Evolutionary conservation across 2,888 invertebrate genomes (phyloP), one percentile per base, ranked within the genome.

Genomic region (Rhyacophila evoluta): DNA sequence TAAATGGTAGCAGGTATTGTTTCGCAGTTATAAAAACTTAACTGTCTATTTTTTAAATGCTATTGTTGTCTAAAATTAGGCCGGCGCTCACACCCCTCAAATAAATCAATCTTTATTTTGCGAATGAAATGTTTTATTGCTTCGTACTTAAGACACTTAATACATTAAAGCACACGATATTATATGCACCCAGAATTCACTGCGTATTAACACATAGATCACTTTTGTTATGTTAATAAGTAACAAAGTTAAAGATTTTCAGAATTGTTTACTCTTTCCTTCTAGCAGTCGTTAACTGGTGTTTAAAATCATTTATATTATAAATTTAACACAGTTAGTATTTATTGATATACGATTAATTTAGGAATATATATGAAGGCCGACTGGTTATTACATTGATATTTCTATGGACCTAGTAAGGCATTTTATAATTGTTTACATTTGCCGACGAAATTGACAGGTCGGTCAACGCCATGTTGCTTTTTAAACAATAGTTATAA

Each of bases 361-460:
- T 12, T 55, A 55, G 55, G 55, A 55, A 55, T 55, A 55, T 10
- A 8, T 55, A 19, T n/a, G 10, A 55, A 55, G 25, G 55, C 55
- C 6, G 8, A 10, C 11, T 55, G 10, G 19, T 55, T 55, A 19
- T 55, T 25, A 19, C 12, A 19, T 12, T 8, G 10, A 10, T 4
- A 19, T 8, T 8, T 25, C 8, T n/a, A n/a, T n/a, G n/a, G n/a
- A n/a, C n/a, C n/a, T n/a, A n/a, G n/a, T n/a, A n/a, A n/a, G 33
- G 33, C 28, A 11, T 29, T 25, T 67, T 74, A n/a, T 36, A n/a
- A 67, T 74, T 67, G 55, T 74, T 74, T 67, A 73, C 41, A 41
- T 73, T 29, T 1, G 19, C 55, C 55, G 55, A 25, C 2, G 19
- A 11, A 2, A 33, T 69, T 69, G 69, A 69, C 69, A 69, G 69